phyloP scores from a whole-genome alignment of 2,113 vertebrate species.

The Carettochelys insculpta region DNA sequence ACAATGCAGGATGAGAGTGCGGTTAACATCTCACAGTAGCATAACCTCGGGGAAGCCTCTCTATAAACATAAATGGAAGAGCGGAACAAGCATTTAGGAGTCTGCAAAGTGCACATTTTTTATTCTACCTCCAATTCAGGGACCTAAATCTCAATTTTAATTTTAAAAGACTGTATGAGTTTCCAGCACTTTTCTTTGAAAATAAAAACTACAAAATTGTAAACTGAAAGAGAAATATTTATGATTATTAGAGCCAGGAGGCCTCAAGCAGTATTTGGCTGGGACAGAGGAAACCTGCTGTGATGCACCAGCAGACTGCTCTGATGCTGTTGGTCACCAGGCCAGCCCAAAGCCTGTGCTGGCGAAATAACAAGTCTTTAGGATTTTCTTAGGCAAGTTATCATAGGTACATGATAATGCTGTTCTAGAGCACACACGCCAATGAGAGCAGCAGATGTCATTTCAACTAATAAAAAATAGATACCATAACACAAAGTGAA shows the following conservation, averaged over 20 bases:
- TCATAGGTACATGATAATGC: background rate
- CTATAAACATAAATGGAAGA: no score
- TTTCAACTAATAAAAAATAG: background rate
- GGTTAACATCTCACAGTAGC: no score
- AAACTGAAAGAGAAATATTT: background rate
- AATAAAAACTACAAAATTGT: background rate
- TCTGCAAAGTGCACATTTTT: no score
- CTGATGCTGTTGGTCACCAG: no score
- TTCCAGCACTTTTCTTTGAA: background rate
- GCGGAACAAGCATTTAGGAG: no score
- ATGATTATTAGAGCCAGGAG: background rate
- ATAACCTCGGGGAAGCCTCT: no score
- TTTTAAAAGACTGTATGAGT: no score
- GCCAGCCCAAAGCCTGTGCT: slow-evolving; percentile 21
- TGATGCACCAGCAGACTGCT: no score
- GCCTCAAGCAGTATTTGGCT: no score
- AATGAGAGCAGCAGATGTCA: background rate
- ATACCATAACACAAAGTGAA: background rate
- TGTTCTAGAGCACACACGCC: background rate
- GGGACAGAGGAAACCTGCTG: no score
- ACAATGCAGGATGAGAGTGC: accelerated
- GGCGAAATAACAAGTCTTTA: slow-evolving; percentile 35
- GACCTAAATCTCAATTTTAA: no score
- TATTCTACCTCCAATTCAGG: no score
- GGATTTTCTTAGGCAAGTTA: slow-evolving; percentile 13